Evolutionary conservation across 2,888 invertebrate genomes (phyloP).

Genomic region (Acanthosepion lycidas): DNA sequence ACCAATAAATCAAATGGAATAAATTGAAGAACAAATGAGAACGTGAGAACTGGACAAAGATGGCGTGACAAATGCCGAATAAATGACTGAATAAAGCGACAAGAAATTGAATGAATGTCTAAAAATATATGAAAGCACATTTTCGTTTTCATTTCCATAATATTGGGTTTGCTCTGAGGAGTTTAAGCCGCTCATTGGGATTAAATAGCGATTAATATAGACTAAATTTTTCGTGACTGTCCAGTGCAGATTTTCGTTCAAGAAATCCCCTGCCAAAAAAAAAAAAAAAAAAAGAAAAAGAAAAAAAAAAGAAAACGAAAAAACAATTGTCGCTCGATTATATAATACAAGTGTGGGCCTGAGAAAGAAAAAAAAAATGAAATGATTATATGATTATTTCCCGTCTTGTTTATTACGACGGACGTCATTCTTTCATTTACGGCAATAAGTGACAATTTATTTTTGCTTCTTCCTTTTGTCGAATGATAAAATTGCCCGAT

Average conservation of each 20-base stretch:
- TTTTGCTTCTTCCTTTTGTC: background rate
- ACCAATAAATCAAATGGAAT: background rate
- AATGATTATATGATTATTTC: background rate
- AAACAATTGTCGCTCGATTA: background rate
- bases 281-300: background rate
- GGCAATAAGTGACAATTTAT: background rate
- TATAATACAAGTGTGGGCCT: background rate
- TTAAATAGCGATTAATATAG: background rate
- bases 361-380: background rate
- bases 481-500: background rate
- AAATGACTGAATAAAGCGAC: background rate
- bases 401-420: too few relatives aligned
- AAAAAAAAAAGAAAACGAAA: background rate
- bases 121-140: background rate
- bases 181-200: background rate
- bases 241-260: too few relatives aligned
- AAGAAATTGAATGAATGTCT: background rate
- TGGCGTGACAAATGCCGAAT: background rate
- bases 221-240: background rate
- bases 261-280: background rate
- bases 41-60: background rate
- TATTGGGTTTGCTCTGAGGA: background rate
- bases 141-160: background rate
- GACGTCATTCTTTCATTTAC: too few relatives aligned
- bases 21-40: background rate